Evolutionary conservation across 2,888 invertebrate species (phyloP), one percentile per base, ranked within the genome.

Genomic region (Cantharis rustica): DNA sequence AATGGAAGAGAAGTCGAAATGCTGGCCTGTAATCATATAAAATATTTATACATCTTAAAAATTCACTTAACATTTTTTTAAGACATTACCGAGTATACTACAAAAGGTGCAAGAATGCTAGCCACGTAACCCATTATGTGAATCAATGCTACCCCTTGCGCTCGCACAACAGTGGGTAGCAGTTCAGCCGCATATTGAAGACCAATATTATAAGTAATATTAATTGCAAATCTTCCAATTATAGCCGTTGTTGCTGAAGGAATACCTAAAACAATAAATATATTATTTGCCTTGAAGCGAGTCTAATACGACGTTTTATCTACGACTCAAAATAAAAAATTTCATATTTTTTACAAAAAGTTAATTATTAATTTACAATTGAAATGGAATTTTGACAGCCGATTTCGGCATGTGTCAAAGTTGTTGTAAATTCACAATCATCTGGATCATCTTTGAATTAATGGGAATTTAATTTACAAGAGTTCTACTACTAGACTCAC

Each of bases 81-180:
- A 23, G 13, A 68, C 86, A 90, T 91, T 85, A 93, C 93, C 87
- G 96, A 88, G 84, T 96, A 96, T 11, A 96, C 96, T 2, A 96
- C 93, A 84, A 96, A 96, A 0, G 96, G 96, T 0, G 95, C 93
- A 0, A 95, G 87, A 78, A 96, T 95, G 71, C 94, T 94, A 0
- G 95, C 94, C 0, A 95, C 94, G 82, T 95, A 96, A 61, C 96
- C 96, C 94, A 95, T 95, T 75, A 96, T 95, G 83, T 96, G 95
- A 71, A 96, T 95, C 15, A 96, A 89, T 0, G 96, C 95, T 0
- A 96, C 95, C 0, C 96, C 96, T 85, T 96, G 96, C 0, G 95
- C 96, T 66, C 96, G 87, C 0, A 97, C 95, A 0, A 96, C 96
- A 0, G 96, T 97, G 0, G 96, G 96, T 10, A 96, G 86, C 13